Evolutionary conservation across 2,113 vertebrate species (phyloP).

Genomic region (Balaeniceps rex): DNA sequence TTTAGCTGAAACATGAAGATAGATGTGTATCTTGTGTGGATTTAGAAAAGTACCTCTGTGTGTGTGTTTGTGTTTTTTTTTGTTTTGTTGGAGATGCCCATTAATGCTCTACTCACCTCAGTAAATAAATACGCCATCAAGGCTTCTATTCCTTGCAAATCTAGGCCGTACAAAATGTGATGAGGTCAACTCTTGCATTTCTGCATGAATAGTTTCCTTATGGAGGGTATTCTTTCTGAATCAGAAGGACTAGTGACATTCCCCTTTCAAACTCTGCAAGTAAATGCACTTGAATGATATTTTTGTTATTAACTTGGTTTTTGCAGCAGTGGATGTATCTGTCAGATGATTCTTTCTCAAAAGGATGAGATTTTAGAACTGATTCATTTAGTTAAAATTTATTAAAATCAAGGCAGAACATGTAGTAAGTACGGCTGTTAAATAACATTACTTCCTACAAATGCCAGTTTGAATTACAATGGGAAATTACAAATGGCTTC

Average conservation of each 20-base stretch:
- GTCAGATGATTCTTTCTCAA: not conserved
- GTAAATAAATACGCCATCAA: not conserved
- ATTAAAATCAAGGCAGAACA: not conserved
- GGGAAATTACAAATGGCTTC: not conserved
- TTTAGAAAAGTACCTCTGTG: not conserved
- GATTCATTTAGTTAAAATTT: not conserved
- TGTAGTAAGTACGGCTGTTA: not conserved
- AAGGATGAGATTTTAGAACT: not conserved
- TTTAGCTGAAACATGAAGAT: not conserved
- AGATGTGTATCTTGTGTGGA: not conserved
- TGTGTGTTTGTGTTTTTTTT: too few species aligned
- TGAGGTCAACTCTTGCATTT: not conserved
- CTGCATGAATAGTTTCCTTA: not conserved
- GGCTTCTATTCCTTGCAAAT: not conserved
- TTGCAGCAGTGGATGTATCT: not conserved
- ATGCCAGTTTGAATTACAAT: not conserved
- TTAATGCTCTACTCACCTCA: not conserved
- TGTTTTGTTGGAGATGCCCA: not conserved
- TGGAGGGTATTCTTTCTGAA: not conserved
- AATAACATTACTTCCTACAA: not conserved
- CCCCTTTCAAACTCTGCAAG: not conserved
- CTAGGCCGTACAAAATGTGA: not conserved
- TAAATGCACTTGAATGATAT: not conserved
- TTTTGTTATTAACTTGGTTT: not conserved
- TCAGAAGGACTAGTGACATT: not conserved